Evolutionary conservation across 2,797 vertebrate genomes (phyloP).

Genomic region (Varecia variegata): DNA sequence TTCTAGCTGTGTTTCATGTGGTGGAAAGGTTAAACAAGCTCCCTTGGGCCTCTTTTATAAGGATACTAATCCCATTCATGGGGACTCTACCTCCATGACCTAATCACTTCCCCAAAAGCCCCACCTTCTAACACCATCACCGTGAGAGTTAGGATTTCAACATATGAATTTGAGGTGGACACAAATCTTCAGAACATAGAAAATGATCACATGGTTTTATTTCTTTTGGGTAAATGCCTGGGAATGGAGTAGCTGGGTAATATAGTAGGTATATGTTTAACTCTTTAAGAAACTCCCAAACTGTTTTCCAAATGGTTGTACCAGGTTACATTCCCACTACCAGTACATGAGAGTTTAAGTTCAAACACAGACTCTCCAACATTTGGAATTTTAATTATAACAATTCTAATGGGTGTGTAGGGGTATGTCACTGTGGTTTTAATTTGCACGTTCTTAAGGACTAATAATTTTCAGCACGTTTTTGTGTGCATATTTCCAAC

Average conservation of each 20-base stretch:
- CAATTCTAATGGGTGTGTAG: background rate
- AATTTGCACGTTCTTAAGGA: conserved; percentile 15
- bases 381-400: conserved; percentile 42
- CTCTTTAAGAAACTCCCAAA: background rate
- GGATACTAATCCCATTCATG: background rate
- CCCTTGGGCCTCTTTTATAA: background rate
- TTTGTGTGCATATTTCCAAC: background rate
- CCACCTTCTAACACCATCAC: background rate
- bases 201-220: background rate
- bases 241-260: background rate
- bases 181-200: background rate
- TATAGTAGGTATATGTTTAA: background rate
- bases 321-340: background rate
- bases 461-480: background rate
- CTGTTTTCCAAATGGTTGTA: background rate
- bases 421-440: background rate
- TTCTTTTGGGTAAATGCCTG: background rate
- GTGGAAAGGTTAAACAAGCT: background rate
- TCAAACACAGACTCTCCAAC: background rate
- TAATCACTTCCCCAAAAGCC: background rate
- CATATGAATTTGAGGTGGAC: background rate
- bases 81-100: too few species aligned
- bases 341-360: background rate
- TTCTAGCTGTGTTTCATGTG: background rate
- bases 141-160: background rate